Evolutionary conservation across 2,888 invertebrate species (phyloP).

Genomic region (Exocentrus adspersus): DNA sequence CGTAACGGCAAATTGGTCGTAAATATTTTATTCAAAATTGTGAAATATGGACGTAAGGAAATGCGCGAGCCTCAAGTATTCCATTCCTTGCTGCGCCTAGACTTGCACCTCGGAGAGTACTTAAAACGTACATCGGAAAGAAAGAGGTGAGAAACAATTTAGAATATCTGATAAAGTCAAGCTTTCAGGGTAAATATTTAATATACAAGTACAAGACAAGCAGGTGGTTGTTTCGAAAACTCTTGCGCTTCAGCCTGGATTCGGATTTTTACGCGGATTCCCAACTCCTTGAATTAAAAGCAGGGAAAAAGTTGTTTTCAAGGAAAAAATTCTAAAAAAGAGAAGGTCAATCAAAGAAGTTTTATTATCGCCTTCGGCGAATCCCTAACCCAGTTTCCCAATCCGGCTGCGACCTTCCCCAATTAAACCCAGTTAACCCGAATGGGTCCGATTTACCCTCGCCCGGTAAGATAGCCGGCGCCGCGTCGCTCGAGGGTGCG

Average conservation of each 20-base stretch:
- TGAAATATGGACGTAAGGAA: not conserved
- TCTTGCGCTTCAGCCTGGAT: too few relatives aligned
- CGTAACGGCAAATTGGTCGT: not conserved
- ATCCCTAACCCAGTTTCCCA: not conserved
- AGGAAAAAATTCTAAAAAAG: too few relatives aligned
- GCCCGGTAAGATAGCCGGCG: conserved; percentile 24
- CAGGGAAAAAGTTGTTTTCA: too few relatives aligned
- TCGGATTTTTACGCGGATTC: too few relatives aligned
- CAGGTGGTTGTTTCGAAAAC: too few relatives aligned
- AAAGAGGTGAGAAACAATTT: not conserved
- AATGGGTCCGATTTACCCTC: conserved; percentile 24
- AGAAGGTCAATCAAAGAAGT: too few relatives aligned
- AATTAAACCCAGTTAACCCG: conserved; percentile 15
- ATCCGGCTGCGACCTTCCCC: not conserved
- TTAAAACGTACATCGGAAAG: not conserved
- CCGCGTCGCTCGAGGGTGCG: conserved; percentile 46
- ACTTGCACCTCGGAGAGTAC: not conserved
- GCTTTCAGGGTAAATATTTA: not conserved
- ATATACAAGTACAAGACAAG: too few relatives aligned
- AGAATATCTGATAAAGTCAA: not conserved
- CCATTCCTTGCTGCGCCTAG: not conserved
- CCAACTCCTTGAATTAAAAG: too few relatives aligned
- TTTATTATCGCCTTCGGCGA: too few relatives aligned
- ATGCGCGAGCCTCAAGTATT: not conserved
- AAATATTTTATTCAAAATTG: not conserved